Evolutionary conservation across 2,888 invertebrate species (phyloP), one percentile per base, ranked within the genome.

Genomic region (Cerceris ruficornis): DNA sequence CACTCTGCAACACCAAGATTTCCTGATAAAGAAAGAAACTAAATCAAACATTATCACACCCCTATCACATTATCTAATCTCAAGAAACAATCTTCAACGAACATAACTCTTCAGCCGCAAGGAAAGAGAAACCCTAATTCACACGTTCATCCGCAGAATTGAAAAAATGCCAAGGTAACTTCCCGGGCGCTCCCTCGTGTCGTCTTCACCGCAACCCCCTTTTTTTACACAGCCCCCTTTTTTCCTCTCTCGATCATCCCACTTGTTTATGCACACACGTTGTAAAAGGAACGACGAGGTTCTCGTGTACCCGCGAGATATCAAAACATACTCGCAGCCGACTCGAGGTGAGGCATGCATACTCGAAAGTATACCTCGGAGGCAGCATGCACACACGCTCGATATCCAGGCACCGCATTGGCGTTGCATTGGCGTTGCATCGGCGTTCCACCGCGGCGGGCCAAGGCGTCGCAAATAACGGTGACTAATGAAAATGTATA

Each of bases 301-400:
- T 66, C 67, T 75, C 66, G 73, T 59, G 77, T 75, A 78, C 69
- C 76, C 81, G 65, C 83, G 77, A 80, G 83, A 82, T 80, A 83
- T 83, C 82, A 76, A 82, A 82, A 83, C 83, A 79, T 60, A 73
- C 74, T 60, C 52, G 78, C 69, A 59, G 70, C 62, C 66, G 14
- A 14, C 41, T 43, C 72, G 54, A 71, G 62, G 75, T 75, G 64
- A 49, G 62, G 74, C 64, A 49, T 66, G 75, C 71, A 73, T 43
- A 67, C 75, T 74, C 80, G 73, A 81, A 76, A 76, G 74, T 71
- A 74, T 68, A 66, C 79, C 80, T 67, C 62, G 61, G 17, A 76
- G 81, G 70, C 72, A 76, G 57, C 65, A 46, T 50, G 61, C 66
- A 71, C 61, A 55, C 52, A 7, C 43, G n/a, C 46, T 13, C 55